phyloP scores from a whole-genome alignment of 2,113 vertebrate genomes.

The Scomber scombrus region DNA sequence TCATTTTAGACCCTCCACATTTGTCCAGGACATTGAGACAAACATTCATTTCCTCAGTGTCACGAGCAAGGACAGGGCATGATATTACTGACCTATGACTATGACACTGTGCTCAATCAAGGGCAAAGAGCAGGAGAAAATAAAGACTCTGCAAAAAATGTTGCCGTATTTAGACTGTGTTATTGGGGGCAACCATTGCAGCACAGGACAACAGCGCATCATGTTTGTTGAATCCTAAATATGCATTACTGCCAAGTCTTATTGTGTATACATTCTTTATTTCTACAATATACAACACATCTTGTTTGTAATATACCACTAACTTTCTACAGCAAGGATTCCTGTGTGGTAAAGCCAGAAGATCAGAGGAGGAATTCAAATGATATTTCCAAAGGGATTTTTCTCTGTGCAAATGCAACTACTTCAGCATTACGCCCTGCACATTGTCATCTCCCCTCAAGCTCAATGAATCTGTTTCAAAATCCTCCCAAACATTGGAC shows the following conservation, averaged over 20 bases:
- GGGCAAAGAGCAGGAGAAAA: conserved; percentile 38
- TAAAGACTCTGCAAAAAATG: conserved; percentile 40
- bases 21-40: conserved; percentile 20
- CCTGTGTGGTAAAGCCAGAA: conserved; percentile 43
- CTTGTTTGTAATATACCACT: background rate
- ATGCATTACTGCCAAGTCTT: background rate
- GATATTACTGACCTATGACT: conserved; percentile 52
- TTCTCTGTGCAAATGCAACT: conserved; percentile 56
- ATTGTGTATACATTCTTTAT: background rate
- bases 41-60: conserved; percentile 38
- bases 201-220: conserved; percentile 16
- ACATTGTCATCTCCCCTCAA: conserved; percentile 65
- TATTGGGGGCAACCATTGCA: background rate
- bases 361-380: conserved; percentile 60
- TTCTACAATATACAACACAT: background rate
- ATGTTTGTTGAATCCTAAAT: background rate
- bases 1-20: conserved; percentile 34
- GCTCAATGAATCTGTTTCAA: conserved; percentile 66
- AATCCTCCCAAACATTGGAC: conserved; percentile 72
- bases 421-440: conserved; percentile 24
- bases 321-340: conserved; percentile 7
- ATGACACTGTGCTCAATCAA: conserved; percentile 53
- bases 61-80: conserved; percentile 42
- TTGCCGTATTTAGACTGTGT: conserved; percentile 26
- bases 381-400: conserved; percentile 61